Conservation (phyloP, 2,797 vertebrate species). For the Mallotus villosus region DNA sequence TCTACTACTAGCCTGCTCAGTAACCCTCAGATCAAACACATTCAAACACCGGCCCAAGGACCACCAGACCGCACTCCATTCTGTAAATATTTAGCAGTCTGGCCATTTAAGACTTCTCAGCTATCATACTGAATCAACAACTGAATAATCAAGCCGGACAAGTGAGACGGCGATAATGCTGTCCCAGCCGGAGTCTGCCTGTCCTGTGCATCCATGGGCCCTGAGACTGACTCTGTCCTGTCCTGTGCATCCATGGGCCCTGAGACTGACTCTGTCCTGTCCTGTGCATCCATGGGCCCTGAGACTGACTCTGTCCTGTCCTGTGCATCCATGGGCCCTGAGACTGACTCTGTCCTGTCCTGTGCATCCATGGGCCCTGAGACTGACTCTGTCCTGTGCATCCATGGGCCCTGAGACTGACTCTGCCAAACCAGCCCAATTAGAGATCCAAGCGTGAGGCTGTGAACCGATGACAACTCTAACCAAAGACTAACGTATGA, state of each 20-base stretch:
- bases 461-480: no score
- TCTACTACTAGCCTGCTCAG: neutral
- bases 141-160: constrained; percentile 20
- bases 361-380: no score
- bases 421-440: no score
- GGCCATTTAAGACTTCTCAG: neutral
- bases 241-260: no score
- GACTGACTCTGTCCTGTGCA: no score
- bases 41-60: neutral
- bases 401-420: no score
- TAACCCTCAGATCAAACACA: neutral
- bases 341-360: no score
- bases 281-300: no score
- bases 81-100: constrained; percentile 1
- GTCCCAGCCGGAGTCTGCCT: neutral
- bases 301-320: neutral
- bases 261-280: no score
- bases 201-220: no score
- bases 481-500: no score
- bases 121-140: constrained; percentile 11
- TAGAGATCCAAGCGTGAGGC: no score
- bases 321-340: neutral
- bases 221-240: neutral
- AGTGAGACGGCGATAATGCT: constrained; percentile 2
- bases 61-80: neutral